These are phyloP conservation scores for Globodera rostochiensis DNA, from an alignment of 1,140 invertebrate genomes.

Conservation along the genomic window DNA sequence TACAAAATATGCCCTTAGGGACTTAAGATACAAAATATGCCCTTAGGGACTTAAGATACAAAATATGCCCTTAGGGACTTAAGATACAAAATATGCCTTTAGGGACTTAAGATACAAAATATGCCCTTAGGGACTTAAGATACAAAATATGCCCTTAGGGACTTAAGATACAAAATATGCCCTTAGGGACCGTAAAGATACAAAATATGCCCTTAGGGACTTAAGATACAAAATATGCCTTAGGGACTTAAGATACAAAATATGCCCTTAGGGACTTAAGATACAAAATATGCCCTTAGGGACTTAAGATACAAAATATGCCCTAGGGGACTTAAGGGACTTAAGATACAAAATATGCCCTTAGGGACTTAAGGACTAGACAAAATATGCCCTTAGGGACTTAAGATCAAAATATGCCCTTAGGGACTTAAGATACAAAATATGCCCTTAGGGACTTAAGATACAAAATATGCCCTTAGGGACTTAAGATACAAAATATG, in stretches of 20 bases:
- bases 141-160: conserved; percentile 28
- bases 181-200: conserved; percentile 38
- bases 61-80: conserved; percentile 33
- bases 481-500: conserved; percentile 33
- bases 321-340: conserved; percentile 45
- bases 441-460: conserved; percentile 39
- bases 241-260: conserved; percentile 47
- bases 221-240: conserved; percentile 34
- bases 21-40: conserved; percentile 34
- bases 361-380: conserved; percentile 49
- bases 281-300: conserved; percentile 30
- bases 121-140: conserved; percentile 41
- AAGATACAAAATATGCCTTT: conserved; percentile 16
- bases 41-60: conserved; percentile 46
- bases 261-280: conserved; percentile 39
- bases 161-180: conserved; percentile 34
- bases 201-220: conserved; percentile 27
- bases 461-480: conserved; percentile 30
- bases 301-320: conserved; percentile 33
- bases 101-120: conserved; percentile 47
- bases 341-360: no score
- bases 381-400: conserved; percentile 27
- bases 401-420: conserved; percentile 32
- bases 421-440: conserved; percentile 47
- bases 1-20: conserved; percentile 28